Evolutionary conservation across 1,140 invertebrate genomes (phyloP), one percentile per base, ranked within the genome.

Genomic region (Cydia pomonella): DNA sequence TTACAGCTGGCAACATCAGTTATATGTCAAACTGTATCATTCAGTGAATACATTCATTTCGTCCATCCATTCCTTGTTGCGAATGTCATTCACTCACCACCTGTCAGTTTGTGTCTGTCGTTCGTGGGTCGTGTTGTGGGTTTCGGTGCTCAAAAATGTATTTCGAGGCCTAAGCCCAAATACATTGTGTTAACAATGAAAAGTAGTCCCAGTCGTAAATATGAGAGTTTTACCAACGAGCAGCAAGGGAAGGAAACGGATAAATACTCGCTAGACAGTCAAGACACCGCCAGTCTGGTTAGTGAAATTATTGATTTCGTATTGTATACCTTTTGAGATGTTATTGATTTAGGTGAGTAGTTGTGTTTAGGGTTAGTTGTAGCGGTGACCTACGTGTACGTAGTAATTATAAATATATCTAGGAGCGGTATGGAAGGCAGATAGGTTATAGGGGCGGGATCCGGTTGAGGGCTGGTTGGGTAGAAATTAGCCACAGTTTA

Each of bases 291-390:
- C 21, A 93, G 92, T 89, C 83, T 93, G 91, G 92, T 93, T 79
- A 91, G 92, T 90, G 74, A 78, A 87, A 84, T 87, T 93, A 93
- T 93, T 90, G 92, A 93, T 93, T 93, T 82, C 92, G 89, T 90
- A 92, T 92, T 90, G 81, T 91, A 79, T 91, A 87, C 86, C 79
- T 77, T 86, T 76, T 80, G 78, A 80, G 83, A 87, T 85, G 83
- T 85, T 89, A 92, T 90, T 89, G 88, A 92, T 90, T 90, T 76
- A 74, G 62, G 73, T 75, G 50, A 73, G 25, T 83, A 79, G 77
- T 83, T 80, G 78, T 81, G 77, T 82, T 77, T 72, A 78, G 73
- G 47, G 72, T 73, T 75, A 74, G 59, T 72, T 69, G 72, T 33
- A 74, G 25, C 64, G 16, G 53, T 62, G 47, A 41, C 53, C 44